Conservation (phyloP, 2,113 vertebrate genomes). For the Peromyscus californicus region DNA sequence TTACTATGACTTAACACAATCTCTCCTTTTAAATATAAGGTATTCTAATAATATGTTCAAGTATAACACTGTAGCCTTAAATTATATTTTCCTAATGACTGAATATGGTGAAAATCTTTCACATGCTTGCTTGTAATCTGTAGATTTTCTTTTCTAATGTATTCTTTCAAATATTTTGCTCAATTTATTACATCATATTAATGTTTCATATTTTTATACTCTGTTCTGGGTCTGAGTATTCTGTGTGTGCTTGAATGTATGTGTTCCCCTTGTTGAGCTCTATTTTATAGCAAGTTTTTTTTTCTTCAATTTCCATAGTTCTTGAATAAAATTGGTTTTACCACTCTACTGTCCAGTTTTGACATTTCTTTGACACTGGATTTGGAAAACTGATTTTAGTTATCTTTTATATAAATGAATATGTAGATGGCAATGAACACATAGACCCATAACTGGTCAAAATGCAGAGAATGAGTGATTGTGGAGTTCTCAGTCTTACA, state of each 20-base stretch:
- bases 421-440: background rate
- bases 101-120: background rate
- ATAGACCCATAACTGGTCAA: background rate
- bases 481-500: background rate
- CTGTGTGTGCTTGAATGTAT: background rate
- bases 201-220: background rate
- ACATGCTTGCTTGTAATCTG: background rate
- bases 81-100: background rate
- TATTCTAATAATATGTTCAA: background rate
- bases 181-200: background rate
- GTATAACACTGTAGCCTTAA: background rate
- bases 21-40: background rate
- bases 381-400: background rate
- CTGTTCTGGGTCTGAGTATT: background rate
- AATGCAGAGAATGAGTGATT: background rate
- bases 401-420: background rate
- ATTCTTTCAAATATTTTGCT: background rate
- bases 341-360: background rate
- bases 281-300: background rate
- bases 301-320: background rate
- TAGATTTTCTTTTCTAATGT: background rate
- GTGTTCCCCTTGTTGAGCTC: background rate
- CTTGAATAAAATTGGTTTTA: background rate
- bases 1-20: background rate
- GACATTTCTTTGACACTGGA: background rate